phyloP scores from a whole-genome alignment of 2,797 vertebrate genomes.

The Manis crassicaudata region DNA sequence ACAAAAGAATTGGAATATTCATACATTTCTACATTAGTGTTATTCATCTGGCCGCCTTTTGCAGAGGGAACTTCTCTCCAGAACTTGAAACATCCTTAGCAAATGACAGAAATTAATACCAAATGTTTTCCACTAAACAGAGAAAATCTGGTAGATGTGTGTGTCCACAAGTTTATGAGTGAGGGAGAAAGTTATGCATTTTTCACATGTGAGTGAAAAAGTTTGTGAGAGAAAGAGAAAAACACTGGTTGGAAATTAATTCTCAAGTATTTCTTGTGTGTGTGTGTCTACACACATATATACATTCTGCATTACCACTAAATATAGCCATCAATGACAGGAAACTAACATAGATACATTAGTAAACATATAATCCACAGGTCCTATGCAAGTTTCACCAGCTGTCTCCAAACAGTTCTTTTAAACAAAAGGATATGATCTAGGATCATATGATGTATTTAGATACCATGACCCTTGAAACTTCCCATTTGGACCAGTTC shows the following conservation, averaged over 20 bases:
- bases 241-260: background rate
- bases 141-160: background rate
- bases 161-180: background rate
- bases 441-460: background rate
- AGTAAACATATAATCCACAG: background rate
- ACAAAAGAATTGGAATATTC: background rate
- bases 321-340: background rate
- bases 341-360: background rate
- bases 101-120: background rate
- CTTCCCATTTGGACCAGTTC: background rate
- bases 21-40: background rate
- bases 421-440: background rate
- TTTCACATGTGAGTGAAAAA: background rate
- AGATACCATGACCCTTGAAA: background rate
- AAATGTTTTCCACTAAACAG: background rate
- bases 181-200: background rate
- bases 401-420: background rate
- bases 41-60: background rate
- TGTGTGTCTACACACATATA: background rate
- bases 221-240: background rate
- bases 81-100: background rate
- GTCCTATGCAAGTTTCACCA: background rate
- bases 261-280: background rate
- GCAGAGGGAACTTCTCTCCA: background rate
- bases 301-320: background rate